A percentile compares a stretch with the other conserved stretches of the same genome.
Evolutionary conservation across 2,797 vertebrate species (phyloP).

Genomic region (Pyrocephalus nanus): DNA sequence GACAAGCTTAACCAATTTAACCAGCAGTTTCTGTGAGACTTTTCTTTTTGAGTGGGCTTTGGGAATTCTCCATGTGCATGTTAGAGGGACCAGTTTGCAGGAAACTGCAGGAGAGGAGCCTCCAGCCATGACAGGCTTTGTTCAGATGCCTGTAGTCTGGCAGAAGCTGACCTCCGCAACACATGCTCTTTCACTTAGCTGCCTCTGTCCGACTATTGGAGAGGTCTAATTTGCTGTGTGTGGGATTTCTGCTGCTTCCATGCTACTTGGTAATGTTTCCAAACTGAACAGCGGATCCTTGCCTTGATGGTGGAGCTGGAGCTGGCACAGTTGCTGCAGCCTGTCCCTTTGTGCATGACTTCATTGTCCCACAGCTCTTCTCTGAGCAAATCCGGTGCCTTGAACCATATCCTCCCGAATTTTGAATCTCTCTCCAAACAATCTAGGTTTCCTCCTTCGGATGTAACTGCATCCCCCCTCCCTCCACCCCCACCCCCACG

Average conservation of each 20-base stretch:
- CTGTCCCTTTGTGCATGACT: neutral
- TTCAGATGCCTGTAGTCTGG: constrained; percentile 12
- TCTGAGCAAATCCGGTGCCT: neutral
- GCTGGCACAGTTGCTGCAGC: neutral
- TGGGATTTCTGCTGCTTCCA: constrained; percentile 14
- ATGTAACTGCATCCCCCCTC: neutral
- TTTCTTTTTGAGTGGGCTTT: neutral
- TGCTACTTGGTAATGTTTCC: neutral
- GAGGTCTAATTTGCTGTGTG: neutral
- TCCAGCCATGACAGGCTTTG: neutral
- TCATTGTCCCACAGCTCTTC: neutral
- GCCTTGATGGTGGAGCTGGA: neutral
- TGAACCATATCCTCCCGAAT: neutral
- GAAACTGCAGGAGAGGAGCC: neutral
- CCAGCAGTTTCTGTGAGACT: neutral
- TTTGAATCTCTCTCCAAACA: neutral
- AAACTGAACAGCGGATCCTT: rapidly evolving
- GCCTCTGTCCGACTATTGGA: neutral
- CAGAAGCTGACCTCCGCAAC: constrained; percentile 3
- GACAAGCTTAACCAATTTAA: neutral
- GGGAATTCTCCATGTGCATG: neutral
- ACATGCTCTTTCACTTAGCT: constrained; percentile 29
- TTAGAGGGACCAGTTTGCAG: neutral
- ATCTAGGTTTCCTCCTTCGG: neutral
- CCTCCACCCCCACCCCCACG: too few relatives aligned